These are phyloP conservation scores for Meteorus sp. DNA, from an alignment of 1,140 invertebrate genomes.

Conservation along the genomic window DNA sequence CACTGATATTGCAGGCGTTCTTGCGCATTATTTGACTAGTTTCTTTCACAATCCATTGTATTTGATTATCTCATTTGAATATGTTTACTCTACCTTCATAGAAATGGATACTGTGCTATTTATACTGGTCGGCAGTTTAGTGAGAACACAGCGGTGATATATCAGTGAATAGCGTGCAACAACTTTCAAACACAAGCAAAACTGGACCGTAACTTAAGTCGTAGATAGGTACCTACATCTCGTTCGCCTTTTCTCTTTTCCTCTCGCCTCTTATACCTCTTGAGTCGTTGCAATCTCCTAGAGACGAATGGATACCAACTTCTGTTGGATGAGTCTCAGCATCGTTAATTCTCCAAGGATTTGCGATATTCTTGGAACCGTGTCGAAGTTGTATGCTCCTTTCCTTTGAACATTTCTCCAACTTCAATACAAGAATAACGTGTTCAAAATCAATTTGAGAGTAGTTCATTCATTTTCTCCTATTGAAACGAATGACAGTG, in stretches of 20 bases:
- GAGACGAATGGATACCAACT: slow-evolving; percentile 28
- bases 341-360: slow-evolving; percentile 25
- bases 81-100: neutral
- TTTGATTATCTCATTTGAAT: neutral
- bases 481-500: neutral
- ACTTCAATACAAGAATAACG: too few species aligned
- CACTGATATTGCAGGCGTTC: too few species aligned
- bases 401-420: too few species aligned
- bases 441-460: too few species aligned
- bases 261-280: too few species aligned
- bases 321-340: slow-evolving; percentile 14
- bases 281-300: neutral
- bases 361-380: neutral
- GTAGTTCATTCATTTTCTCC: neutral
- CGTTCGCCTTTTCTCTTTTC: too few species aligned
- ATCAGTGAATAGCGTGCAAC: slow-evolving; percentile 29
- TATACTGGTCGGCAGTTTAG: neutral
- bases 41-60: neutral
- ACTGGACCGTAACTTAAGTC: slow-evolving; percentile 10
- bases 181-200: slow-evolving; percentile 23
- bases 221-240: neutral
- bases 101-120: neutral
- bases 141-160: slow-evolving; percentile 16
- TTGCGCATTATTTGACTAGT: too few species aligned
- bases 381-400: neutral